A percentile compares a stretch with the other conserved stretches of the same genome.
phyloP scores from a whole-genome alignment of 2,797 vertebrate species.

The Rhinophrynus dorsalis region DNA sequence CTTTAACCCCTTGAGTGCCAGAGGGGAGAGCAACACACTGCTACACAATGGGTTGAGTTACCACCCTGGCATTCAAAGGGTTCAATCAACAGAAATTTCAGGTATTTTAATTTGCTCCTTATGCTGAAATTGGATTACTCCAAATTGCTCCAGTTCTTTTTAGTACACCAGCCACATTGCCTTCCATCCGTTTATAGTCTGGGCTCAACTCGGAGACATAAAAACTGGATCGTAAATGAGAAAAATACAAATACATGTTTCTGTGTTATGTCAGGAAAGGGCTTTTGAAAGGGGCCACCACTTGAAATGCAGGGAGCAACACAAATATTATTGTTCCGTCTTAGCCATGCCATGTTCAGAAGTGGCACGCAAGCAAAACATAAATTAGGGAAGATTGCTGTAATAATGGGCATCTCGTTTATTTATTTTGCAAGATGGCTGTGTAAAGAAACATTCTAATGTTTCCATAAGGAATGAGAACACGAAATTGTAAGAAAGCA shows the following conservation, averaged over 20 bases:
- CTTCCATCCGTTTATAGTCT: background rate
- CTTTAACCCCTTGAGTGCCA: no score
- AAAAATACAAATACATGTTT: slow-evolving; percentile 1
- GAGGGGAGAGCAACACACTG: no score
- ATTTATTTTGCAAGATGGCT: slow-evolving; percentile 26
- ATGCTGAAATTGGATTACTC: no score
- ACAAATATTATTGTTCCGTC: slow-evolving; percentile 34
- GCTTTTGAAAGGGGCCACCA: slow-evolving; percentile 11
- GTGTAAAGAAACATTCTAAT: slow-evolving; percentile 26
- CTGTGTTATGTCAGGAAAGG: slow-evolving; percentile 3
- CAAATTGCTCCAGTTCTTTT: no score
- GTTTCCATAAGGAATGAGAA: slow-evolving; percentile 36
- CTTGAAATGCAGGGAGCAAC: slow-evolving; percentile 15
- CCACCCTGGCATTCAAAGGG: no score
- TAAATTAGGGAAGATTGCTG: background rate
- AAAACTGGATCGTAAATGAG: slow-evolving; percentile 5
- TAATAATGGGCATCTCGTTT: slow-evolving; percentile 21
- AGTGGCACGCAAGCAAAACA: slow-evolving; percentile 23
- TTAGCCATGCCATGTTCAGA: slow-evolving; percentile 19
- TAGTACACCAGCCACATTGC: no score
- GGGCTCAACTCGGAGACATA: background rate
- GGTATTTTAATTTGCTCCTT: no score
- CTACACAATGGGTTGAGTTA: no score
- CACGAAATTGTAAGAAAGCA: no score
- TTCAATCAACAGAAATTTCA: no score